Evolutionary conservation across 1,140 invertebrate genomes (phyloP).

Genomic region (Drosophila guanche): DNA sequence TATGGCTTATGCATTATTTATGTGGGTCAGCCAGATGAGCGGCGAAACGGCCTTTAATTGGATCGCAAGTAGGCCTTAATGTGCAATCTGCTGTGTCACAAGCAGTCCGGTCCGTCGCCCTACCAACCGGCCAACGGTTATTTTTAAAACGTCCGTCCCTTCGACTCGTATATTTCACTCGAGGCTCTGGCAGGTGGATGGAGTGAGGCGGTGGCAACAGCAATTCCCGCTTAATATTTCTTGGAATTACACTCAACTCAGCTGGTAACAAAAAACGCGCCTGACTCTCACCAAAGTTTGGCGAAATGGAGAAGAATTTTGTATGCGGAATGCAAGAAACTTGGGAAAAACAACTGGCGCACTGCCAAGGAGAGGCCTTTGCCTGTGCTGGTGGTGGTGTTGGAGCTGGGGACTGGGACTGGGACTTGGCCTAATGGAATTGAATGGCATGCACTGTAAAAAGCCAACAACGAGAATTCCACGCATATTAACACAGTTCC

Average conservation of each 20-base stretch:
- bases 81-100: conserved; percentile 31
- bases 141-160: conserved; percentile 38
- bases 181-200: conserved; percentile 2
- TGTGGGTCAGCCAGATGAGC: conserved; percentile 65
- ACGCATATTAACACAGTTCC: conserved; percentile 57
- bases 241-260: conserved; percentile 8
- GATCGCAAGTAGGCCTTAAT: conserved; percentile 65
- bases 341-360: conserved; percentile 39
- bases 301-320: conserved; percentile 20
- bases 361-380: conserved; percentile 49
- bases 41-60: conserved; percentile 76
- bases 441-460: conserved; percentile 59
- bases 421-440: conserved; percentile 54
- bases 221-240: conserved; percentile 44
- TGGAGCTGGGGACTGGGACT: not conserved
- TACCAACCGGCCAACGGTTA: conserved; percentile 37
- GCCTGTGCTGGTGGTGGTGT: conserved; percentile 1
- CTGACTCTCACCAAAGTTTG: conserved; percentile 5
- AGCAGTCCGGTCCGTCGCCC: conserved; percentile 9
- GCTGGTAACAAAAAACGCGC: not conserved
- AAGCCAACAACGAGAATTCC: conserved; percentile 63
- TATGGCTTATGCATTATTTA: conserved; percentile 79
- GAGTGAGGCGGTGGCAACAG: conserved; percentile 8
- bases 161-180: conserved; percentile 40
- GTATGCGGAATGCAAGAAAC: conserved; percentile 18